phyloP scores from a whole-genome alignment of 1,140 invertebrate genomes.

The Aleiodes sp. region DNA sequence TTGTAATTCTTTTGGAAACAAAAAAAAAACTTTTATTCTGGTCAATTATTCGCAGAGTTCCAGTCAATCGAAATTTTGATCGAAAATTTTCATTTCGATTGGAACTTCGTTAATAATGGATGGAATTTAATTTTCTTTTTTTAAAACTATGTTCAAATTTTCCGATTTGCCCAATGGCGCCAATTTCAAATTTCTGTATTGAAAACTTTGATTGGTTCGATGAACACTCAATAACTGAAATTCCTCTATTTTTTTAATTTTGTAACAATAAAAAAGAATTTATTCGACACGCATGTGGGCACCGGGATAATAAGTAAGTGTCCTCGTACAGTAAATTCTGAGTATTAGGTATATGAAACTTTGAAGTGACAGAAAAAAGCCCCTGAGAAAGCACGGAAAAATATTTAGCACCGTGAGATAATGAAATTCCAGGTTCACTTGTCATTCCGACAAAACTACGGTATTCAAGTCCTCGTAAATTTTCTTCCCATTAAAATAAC shows the following conservation, averaged over 20 bases:
- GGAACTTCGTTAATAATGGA: no score
- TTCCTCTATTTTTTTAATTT: slow-evolving; percentile 24
- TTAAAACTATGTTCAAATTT: no score
- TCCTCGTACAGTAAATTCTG: slow-evolving; percentile 22
- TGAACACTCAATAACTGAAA: not conserved
- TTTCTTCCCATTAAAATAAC: not conserved
- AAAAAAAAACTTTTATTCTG: no score
- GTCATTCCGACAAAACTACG: not conserved
- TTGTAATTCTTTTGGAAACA: no score
- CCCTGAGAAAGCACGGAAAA: not conserved
- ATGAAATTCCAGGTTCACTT: slow-evolving; percentile 18
- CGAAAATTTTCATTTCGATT: no score
- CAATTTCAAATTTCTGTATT: not conserved
- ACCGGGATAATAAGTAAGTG: slow-evolving; percentile 24
- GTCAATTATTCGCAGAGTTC: no score
- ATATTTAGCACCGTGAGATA: slow-evolving; percentile 6
- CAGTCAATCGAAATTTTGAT: no score
- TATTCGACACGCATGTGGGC: slow-evolving; percentile 29
- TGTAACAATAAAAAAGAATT: slow-evolving; percentile 15
- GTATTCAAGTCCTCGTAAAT: not conserved
- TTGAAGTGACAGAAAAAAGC: not conserved
- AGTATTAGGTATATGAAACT: no score
- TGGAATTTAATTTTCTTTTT: no score
- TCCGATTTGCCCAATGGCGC: not conserved
- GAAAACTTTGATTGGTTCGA: not conserved